These are phyloP conservation scores for Scaptomyza pallida DNA, from an alignment of 1,140 invertebrate species.

Conservation along the genomic window DNA sequence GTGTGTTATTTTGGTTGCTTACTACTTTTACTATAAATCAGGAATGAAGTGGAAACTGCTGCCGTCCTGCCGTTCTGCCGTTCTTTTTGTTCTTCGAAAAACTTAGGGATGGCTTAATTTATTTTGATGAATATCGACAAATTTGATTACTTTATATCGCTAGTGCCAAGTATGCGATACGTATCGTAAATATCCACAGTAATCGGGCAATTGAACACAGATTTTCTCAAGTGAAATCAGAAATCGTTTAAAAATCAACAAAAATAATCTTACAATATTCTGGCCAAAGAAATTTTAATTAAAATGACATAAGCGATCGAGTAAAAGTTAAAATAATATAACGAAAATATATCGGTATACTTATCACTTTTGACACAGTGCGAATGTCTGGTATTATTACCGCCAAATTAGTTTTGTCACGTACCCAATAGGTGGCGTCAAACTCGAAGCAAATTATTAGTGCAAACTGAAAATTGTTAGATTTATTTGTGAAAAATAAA, in stretches of 20 bases:
- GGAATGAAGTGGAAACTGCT: conserved; percentile 72
- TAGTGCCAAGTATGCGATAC: not conserved
- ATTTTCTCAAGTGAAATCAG: not conserved
- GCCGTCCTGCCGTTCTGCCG: conserved; percentile 63
- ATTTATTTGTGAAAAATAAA: not conserved
- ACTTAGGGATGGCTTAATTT: conserved; percentile 37
- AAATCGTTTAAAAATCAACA: not conserved
- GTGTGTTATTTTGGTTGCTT: conserved; percentile 72
- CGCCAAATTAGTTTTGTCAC: not conserved
- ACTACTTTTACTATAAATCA: conserved; percentile 70
- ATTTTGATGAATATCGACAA: conserved; percentile 1
- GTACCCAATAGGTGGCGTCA: not conserved
- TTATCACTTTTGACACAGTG: not conserved
- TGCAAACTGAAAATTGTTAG: not conserved
- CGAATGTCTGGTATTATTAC: not conserved
- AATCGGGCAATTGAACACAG: not conserved
- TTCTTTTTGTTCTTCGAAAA: conserved; percentile 64
- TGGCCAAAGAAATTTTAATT: not conserved
- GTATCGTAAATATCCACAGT: not conserved
- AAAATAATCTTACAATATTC: not conserved
- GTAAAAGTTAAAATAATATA: no score
- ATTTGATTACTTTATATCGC: not conserved
- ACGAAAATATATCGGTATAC: not conserved
- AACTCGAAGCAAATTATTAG: not conserved
- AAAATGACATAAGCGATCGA: not conserved